Percentiles rank a stretch among this genome's conserved stretches.
phyloP scores from a whole-genome alignment of 2,797 vertebrate genomes.

The Mionectes olivaceus region DNA sequence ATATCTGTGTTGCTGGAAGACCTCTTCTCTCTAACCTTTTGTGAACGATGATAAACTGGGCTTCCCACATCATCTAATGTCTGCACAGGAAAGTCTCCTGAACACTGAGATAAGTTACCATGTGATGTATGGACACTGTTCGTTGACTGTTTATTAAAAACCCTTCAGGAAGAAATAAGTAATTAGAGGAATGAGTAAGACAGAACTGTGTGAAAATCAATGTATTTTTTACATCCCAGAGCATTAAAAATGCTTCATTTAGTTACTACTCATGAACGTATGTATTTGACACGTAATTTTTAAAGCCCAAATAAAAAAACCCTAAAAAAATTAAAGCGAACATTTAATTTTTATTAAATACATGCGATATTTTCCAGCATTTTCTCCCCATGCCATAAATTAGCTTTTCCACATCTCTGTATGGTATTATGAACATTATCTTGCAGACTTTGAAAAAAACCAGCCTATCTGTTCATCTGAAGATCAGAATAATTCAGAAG shows the following conservation, averaged over 20 bases:
- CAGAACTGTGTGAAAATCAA: not conserved
- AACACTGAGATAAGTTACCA: conserved; percentile 86
- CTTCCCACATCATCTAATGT: conserved; percentile 85
- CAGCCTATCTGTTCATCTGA: not conserved
- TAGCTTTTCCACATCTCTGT: not conserved
- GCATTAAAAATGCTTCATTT: not conserved
- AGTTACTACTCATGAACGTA: not conserved
- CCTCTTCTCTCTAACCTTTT: conserved; percentile 87
- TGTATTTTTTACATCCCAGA: not conserved
- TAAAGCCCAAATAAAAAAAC: not conserved
- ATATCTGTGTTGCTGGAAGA: conserved; percentile 88
- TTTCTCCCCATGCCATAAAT: not conserved
- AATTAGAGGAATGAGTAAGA: not conserved
- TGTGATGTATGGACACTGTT: conserved; percentile 83
- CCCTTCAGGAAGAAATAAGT: conserved; percentile 74
- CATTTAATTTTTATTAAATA: not conserved
- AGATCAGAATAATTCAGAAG: not conserved
- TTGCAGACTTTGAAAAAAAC: not conserved
- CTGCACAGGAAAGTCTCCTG: conserved; percentile 81
- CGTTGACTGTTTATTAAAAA: conserved; percentile 82
- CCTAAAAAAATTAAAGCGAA: not conserved
- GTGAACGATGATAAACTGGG: conserved; percentile 75
- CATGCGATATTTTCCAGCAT: not conserved
- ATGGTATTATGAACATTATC: not conserved
- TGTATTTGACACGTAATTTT: not conserved